Conservation (phyloP, 2,888 invertebrate species). For the Thera britannica region DNA sequence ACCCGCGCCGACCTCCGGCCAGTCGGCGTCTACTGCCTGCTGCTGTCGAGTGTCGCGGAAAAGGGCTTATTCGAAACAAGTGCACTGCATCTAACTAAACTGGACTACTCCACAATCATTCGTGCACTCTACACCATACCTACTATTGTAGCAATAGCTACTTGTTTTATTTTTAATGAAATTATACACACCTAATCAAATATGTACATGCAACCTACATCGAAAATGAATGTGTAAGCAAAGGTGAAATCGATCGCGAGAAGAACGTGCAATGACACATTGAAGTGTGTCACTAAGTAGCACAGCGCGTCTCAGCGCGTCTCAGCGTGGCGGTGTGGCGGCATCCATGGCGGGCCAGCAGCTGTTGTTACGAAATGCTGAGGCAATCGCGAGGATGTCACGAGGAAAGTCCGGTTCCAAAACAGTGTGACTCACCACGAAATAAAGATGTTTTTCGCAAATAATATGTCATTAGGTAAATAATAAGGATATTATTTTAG, state of each 20-base stretch:
- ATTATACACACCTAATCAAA: too few species aligned
- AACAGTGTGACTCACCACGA: conserved; percentile 14
- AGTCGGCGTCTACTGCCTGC: too few species aligned
- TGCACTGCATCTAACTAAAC: not conserved
- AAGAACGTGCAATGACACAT: not conserved
- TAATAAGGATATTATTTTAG: too few species aligned
- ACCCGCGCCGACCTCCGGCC: not conserved
- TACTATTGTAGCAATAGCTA: too few species aligned
- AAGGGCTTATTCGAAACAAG: not conserved
- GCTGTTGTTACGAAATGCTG: conserved; percentile 15
- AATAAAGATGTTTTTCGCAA: conserved; percentile 6
- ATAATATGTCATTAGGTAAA: not conserved
- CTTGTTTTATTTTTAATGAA: too few species aligned
- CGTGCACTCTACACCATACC: too few species aligned
- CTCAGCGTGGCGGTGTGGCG: too few species aligned
- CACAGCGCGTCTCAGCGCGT: not conserved
- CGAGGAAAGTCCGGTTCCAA: conserved; percentile 23
- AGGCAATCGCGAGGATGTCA: not conserved
- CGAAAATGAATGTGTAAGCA: too few species aligned
- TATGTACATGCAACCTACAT: too few species aligned
- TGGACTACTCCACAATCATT: too few species aligned
- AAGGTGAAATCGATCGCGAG: not conserved
- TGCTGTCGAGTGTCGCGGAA: too few species aligned
- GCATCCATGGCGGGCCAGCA: not conserved
- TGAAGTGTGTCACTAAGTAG: conserved; percentile 1